phyloP scores from a whole-genome alignment of 1,140 invertebrate genomes.

The Rhizoglyphus robini region DNA sequence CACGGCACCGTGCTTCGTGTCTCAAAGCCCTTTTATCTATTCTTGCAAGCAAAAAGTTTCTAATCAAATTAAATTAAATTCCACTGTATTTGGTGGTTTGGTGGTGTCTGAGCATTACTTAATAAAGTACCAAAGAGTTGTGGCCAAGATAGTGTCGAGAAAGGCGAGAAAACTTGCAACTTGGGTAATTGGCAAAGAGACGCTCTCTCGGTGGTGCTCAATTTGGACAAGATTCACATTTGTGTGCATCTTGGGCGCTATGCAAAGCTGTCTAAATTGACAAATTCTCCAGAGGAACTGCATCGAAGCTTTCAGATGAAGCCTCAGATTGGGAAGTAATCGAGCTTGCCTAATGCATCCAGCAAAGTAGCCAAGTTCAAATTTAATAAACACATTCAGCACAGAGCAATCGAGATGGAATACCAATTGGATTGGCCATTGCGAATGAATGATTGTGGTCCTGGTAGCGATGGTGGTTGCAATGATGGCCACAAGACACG shows the following conservation, averaged over 20 bases:
- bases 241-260: not conserved
- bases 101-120: not conserved
- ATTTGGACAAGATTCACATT: not conserved
- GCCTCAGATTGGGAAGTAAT: not conserved
- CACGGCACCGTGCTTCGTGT: not conserved
- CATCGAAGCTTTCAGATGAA: not conserved
- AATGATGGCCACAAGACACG: not conserved
- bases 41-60: slow-evolving; percentile 5
- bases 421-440: not conserved
- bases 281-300: slow-evolving; percentile 10
- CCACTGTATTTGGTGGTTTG: not conserved
- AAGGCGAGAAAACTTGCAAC: slow-evolving; percentile 2
- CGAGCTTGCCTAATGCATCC: not conserved
- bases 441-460: slow-evolving; percentile 1
- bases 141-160: no score
- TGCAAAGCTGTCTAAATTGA: not conserved
- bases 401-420: not conserved
- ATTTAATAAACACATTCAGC: slow-evolving; percentile 6
- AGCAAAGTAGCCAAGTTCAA: not conserved
- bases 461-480: not conserved
- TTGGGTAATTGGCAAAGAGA: slow-evolving; percentile 1
- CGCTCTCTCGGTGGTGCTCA: no score
- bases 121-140: no score
- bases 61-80: slow-evolving; percentile 11
- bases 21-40: slow-evolving; percentile 2